Evolutionary conservation across 2,113 vertebrate species (phyloP).

Genomic region (Zapus hudsonius): DNA sequence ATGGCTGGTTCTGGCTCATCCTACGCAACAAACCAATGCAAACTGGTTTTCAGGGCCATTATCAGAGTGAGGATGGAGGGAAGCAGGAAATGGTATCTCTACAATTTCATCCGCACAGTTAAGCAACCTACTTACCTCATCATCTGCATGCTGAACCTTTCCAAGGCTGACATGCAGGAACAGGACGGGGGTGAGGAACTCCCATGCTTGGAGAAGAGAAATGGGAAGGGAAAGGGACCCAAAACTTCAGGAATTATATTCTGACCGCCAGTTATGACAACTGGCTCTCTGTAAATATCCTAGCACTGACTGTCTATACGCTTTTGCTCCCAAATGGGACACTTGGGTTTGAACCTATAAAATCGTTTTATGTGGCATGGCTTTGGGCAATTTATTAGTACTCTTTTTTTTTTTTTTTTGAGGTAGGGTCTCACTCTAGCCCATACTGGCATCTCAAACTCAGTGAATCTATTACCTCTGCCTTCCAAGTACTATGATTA

Average conservation of each 20-base stretch:
- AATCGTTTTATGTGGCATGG: neutral
- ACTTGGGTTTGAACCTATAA: neutral
- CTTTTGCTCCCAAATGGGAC: neutral
- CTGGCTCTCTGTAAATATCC: neutral
- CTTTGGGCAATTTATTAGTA: neutral
- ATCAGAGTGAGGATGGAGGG: neutral
- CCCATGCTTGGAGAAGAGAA: neutral
- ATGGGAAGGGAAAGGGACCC: neutral
- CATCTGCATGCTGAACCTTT: neutral
- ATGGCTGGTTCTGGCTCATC: constrained; percentile 92
- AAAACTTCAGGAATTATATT: neutral
- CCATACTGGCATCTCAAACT: too few relatives aligned
- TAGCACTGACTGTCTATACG: neutral
- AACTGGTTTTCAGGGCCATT: neutral
- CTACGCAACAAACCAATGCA: constrained; percentile 79
- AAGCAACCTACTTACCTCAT: too few relatives aligned
- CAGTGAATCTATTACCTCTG: too few relatives aligned
- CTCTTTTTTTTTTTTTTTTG: too few relatives aligned
- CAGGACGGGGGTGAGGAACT: neutral
- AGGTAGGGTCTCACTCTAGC: too few relatives aligned
- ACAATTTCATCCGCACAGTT: neutral
- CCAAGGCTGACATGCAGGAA: neutral
- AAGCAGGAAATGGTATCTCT: neutral
- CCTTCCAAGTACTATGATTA: too few relatives aligned
- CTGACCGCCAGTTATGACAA: neutral